Conservation (phyloP, 2,797 vertebrate genomes). For the Neopelma chrysocephalum region DNA sequence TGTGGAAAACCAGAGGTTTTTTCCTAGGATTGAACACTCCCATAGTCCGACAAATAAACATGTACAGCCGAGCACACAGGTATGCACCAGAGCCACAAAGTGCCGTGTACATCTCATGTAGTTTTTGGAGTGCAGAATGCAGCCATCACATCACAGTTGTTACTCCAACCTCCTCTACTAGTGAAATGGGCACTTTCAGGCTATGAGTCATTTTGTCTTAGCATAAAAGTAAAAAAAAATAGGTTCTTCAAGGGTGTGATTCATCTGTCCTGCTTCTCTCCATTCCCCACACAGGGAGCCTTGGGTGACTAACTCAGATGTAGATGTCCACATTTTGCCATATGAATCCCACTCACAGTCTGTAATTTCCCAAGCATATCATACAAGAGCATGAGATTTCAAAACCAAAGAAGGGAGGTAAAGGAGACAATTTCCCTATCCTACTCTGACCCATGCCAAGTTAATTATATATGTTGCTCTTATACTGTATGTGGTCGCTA, state of each 20-base stretch:
- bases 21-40: accelerated
- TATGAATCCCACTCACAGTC: constrained; percentile 63
- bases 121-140: background rate
- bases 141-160: background rate
- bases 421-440: background rate
- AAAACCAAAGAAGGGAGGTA: constrained; percentile 8
- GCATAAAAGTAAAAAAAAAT: constrained; percentile 15
- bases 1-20: background rate
- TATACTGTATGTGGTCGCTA: background rate
- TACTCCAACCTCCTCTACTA: background rate
- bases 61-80: accelerated
- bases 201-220: constrained; percentile 14
- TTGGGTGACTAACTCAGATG: constrained; percentile 60
- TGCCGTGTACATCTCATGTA: accelerated
- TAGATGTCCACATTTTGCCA: constrained; percentile 54
- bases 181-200: background rate
- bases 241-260: constrained; percentile 41
- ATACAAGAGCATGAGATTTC: constrained; percentile 14
- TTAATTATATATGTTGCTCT: constrained; percentile 9
- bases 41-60: background rate
- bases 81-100: background rate
- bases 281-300: constrained; percentile 36
- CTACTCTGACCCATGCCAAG: background rate
- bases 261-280: constrained; percentile 64
- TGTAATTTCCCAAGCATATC: constrained; percentile 4